phyloP scores from a whole-genome alignment of 2,797 vertebrate species.

The Acanthurus leucopareius region DNA sequence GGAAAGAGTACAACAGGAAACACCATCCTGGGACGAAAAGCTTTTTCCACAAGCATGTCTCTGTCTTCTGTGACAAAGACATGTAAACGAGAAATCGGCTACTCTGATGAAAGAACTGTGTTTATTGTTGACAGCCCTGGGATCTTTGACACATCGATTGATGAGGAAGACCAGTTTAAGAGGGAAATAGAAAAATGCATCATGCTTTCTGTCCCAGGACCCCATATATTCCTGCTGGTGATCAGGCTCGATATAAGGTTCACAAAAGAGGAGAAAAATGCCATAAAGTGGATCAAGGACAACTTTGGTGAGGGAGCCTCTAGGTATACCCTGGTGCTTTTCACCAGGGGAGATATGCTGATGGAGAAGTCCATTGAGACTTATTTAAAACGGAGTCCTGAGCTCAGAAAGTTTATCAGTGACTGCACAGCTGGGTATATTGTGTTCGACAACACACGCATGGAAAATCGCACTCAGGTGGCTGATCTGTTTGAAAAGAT shows the following conservation, averaged over 20 bases:
- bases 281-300: conserved; percentile 52
- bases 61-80: conserved; percentile 57
- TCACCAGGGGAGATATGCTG: conserved; percentile 57
- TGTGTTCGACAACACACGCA: conserved; percentile 62
- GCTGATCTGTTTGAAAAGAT: conserved; percentile 66
- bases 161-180: conserved; percentile 19
- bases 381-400: neutral
- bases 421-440: conserved; percentile 39
- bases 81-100: neutral
- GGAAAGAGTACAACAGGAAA: conserved; percentile 77
- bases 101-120: conserved; percentile 35
- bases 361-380: neutral
- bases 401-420: conserved; percentile 13
- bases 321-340: conserved; percentile 62
- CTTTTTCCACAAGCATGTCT: conserved; percentile 29
- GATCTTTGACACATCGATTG: conserved; percentile 54
- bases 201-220: conserved; percentile 63
- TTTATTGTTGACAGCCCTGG: conserved; percentile 76
- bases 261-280: conserved; percentile 52
- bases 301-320: conserved; percentile 58
- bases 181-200: conserved; percentile 57
- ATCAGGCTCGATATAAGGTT: conserved; percentile 47
- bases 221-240: conserved; percentile 71
- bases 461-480: conserved; percentile 51
- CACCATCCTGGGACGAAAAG: conserved; percentile 53